Conservation (phyloP, 2,797 vertebrate species). For the Epinephelus awoara region DNA sequence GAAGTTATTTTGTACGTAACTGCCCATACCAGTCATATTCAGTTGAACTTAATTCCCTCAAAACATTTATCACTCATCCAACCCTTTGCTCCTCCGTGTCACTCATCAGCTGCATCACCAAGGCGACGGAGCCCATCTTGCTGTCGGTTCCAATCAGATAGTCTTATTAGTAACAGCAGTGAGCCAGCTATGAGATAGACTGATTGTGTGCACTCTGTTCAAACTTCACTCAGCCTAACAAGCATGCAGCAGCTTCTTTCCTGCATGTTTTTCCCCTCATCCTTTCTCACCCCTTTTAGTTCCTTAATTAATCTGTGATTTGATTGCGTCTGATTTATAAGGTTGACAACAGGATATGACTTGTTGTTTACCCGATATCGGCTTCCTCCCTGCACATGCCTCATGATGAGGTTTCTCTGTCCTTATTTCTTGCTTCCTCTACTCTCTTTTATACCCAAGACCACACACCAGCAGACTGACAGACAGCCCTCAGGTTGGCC, state of each 20-base stretch:
- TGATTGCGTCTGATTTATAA: conserved; percentile 77
- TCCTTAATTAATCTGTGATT: conserved; percentile 68
- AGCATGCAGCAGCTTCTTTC: conserved; percentile 38
- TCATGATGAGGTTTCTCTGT: conserved; percentile 39
- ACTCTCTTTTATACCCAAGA: conserved; percentile 42
- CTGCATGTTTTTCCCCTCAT: conserved; percentile 30
- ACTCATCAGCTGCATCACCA: conserved; percentile 47
- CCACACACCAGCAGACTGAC: conserved; percentile 50
- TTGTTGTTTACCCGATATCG: conserved; percentile 63
- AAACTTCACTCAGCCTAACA: conserved; percentile 61
- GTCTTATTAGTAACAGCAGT: conserved; percentile 68
- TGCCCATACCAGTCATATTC: conserved; percentile 7
- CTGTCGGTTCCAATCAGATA: conserved; percentile 70
- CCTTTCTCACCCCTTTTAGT: conserved; percentile 45
- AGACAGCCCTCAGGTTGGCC: conserved; percentile 64
- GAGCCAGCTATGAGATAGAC: conserved; percentile 42
- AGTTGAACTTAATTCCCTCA: conserved; percentile 6
- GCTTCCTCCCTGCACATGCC: conserved; percentile 46
- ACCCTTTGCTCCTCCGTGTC: conserved; percentile 44
- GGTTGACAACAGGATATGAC: conserved; percentile 70
- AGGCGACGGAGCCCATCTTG: conserved; percentile 45
- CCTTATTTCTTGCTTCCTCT: conserved; percentile 30
- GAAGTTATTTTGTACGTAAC: conserved; percentile 25
- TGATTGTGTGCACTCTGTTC: conserved; percentile 52
- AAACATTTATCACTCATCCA: conserved; percentile 28